phyloP scores from a whole-genome alignment of 2,113 vertebrate genomes.

The Mormyrus iriodes region DNA sequence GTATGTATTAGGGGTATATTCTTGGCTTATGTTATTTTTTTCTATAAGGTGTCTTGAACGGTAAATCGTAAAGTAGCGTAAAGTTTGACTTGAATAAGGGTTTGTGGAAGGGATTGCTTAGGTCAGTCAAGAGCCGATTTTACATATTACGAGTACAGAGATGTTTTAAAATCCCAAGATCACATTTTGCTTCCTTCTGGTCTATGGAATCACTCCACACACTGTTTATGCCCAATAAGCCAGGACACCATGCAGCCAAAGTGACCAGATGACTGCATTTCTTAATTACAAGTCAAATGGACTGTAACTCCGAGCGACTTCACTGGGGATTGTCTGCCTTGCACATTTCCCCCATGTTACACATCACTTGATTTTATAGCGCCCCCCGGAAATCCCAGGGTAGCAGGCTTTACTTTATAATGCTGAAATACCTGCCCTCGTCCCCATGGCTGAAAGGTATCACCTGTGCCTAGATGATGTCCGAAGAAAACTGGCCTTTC shows the following conservation, averaged over 20 bases:
- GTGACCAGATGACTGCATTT: not conserved
- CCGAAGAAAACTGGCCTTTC: not conserved
- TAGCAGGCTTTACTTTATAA: not conserved
- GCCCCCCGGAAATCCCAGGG: not conserved
- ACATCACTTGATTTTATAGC: not conserved
- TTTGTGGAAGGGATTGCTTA: not conserved
- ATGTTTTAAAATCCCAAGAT: not conserved
- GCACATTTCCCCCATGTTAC: not conserved
- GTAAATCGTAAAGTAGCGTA: not conserved
- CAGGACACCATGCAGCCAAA: not conserved
- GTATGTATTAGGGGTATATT: not conserved
- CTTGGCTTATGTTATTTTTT: not conserved
- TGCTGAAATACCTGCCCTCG: not conserved
- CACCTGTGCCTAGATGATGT: not conserved
- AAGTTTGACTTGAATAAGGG: not conserved
- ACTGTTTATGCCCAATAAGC: not conserved
- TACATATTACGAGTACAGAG: not conserved
- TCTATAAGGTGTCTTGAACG: not conserved
- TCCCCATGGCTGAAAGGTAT: not conserved
- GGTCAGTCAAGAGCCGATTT: not conserved
- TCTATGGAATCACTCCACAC: not conserved
- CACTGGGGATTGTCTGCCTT: not conserved
- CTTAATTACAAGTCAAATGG: not conserved
- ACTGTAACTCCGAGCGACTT: not conserved
- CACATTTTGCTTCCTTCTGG: not conserved